Conservation (phyloP, 2,797 vertebrate genomes). For the Tangara arthus region DNA sequence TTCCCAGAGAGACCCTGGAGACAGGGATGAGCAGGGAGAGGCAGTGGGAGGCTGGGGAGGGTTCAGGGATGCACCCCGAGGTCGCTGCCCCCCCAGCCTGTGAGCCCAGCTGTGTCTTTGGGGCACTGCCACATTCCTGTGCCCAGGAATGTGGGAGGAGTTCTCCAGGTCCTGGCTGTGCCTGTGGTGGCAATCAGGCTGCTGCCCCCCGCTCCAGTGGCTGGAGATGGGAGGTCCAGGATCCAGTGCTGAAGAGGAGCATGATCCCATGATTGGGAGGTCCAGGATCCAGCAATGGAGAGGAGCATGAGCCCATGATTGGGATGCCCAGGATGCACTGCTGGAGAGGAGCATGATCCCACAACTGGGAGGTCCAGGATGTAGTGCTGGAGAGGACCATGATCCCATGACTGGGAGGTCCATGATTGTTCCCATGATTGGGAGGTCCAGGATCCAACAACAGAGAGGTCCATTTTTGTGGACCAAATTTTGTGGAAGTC, state of each 20-base stretch:
- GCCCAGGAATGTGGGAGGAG: neutral
- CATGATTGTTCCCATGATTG: too few species aligned
- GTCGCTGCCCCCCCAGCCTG: neutral
- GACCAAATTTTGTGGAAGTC: neutral
- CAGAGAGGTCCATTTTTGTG: neutral
- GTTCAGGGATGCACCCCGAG: neutral
- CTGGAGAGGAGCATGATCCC: too few species aligned
- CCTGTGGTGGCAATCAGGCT: accelerated
- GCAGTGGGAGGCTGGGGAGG: neutral
- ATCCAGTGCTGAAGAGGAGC: too few species aligned
- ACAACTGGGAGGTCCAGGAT: too few species aligned
- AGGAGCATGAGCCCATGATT: too few species aligned
- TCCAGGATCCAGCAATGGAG: too few species aligned
- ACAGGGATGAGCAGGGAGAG: neutral
- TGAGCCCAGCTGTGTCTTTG: neutral
- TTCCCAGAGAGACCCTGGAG: neutral
- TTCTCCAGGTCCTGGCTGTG: accelerated
- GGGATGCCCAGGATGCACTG: too few species aligned
- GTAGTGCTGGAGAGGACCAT: too few species aligned
- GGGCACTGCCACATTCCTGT: neutral
- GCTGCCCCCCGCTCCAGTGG: neutral
- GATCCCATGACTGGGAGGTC: too few species aligned
- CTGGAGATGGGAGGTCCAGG: neutral
- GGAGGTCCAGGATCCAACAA: neutral
- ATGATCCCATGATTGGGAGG: too few species aligned